A percentile compares a stretch with the other conserved stretches of the same genome.
phyloP scores from a whole-genome alignment of 2,888 invertebrate genomes.

The Lobophora halterata region DNA sequence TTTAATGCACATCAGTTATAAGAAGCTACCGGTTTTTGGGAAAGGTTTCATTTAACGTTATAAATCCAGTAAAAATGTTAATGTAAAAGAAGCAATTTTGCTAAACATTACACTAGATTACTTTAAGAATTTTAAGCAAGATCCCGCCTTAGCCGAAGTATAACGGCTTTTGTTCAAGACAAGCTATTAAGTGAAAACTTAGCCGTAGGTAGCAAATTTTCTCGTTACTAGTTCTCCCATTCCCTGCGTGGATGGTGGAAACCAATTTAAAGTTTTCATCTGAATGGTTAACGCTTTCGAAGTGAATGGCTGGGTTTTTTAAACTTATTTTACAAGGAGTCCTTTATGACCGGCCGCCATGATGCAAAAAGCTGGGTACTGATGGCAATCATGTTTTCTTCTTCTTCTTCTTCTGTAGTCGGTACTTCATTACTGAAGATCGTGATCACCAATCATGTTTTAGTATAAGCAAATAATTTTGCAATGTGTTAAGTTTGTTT shows the following conservation, averaged over 20 bases:
- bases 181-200: slow-evolving; percentile 42
- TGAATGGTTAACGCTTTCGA: slow-evolving; percentile 72
- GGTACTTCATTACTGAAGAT: slow-evolving; percentile 23
- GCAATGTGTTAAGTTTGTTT: too few species aligned
- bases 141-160: slow-evolving; percentile 4
- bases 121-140: slow-evolving; percentile 4
- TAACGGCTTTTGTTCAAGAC: slow-evolving; percentile 21
- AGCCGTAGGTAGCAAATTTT: slow-evolving; percentile 43
- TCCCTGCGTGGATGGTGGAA: slow-evolving; percentile 54
- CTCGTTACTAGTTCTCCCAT: slow-evolving; percentile 64
- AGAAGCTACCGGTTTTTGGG: too few species aligned
- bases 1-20: too few species aligned
- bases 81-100: too few species aligned
- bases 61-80: too few species aligned
- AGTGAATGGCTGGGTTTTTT: slow-evolving; percentile 38
- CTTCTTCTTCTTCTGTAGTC: slow-evolving; percentile 31
- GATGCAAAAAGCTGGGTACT: slow-evolving; percentile 53
- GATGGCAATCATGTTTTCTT: slow-evolving; percentile 45
- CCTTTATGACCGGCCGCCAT: slow-evolving; percentile 61
- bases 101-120: too few species aligned
- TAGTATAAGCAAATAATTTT: too few species aligned
- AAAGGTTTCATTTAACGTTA: too few species aligned
- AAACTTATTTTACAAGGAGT: slow-evolving; percentile 34
- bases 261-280: slow-evolving; percentile 76
- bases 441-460: too few species aligned